phyloP scores from a whole-genome alignment of 2,888 invertebrate species.

The Lampropteryx suffumata region DNA sequence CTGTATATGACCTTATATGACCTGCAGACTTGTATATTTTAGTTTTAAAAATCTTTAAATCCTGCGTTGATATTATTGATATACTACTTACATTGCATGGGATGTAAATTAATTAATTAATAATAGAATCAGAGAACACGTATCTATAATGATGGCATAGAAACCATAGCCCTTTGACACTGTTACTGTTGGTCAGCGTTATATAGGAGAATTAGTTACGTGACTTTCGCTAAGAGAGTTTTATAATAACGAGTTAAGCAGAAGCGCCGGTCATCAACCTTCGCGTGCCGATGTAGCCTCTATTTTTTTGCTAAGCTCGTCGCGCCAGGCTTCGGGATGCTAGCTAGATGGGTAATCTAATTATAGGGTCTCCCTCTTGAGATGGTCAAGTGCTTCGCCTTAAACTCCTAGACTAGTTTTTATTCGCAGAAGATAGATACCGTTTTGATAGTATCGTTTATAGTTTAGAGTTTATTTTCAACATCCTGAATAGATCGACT shows the following conservation, averaged over 20 bases:
- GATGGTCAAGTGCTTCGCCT: slow-evolving; percentile 53
- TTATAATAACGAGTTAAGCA: slow-evolving; percentile 60
- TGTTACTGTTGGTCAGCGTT: slow-evolving; percentile 18
- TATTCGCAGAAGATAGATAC: slow-evolving; percentile 38
- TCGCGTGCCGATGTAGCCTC: slow-evolving; percentile 57
- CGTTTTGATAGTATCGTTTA: slow-evolving; percentile 38
- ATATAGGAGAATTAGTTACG: slow-evolving; percentile 45
- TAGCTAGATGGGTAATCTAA: slow-evolving; percentile 71
- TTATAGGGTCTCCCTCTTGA: slow-evolving; percentile 63
- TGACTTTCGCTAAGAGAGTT: slow-evolving; percentile 59
- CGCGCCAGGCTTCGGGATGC: slow-evolving; percentile 55
- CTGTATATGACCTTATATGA: no score
- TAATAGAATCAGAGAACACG: slow-evolving; percentile 9
- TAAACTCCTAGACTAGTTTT: slow-evolving; percentile 53
- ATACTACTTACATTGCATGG: neutral
- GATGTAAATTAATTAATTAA: neutral
- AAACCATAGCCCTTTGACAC: slow-evolving; percentile 38
- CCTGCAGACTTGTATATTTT: neutral
- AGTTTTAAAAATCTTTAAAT: neutral
- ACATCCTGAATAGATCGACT: slow-evolving; percentile 27
- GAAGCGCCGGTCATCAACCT: slow-evolving; percentile 67
- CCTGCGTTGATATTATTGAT: no score
- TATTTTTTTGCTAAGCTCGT: slow-evolving; percentile 73
- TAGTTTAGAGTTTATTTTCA: slow-evolving; percentile 28
- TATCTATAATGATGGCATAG: slow-evolving; percentile 17